Conservation (phyloP, 1,140 invertebrate species). For the Chrysopa pallens region DNA sequence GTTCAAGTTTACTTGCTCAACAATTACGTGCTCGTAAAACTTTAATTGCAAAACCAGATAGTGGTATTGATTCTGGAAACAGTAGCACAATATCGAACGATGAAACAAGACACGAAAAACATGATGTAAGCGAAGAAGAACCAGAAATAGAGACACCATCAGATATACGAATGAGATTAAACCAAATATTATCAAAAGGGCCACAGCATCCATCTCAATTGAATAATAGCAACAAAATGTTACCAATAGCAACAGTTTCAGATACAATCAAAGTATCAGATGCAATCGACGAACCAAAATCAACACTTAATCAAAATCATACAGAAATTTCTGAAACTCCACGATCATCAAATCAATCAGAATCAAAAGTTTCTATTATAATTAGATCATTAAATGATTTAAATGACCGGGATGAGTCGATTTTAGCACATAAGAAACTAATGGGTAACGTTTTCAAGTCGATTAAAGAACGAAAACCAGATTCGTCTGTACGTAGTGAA, state of each 20-base stretch:
- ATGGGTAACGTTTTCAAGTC: not conserved
- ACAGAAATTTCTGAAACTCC: not conserved
- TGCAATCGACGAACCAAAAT: not conserved
- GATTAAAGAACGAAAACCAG: not conserved
- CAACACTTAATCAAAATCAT: not conserved
- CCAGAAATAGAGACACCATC: no score
- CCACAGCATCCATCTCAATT: no score
- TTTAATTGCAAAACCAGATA: not conserved
- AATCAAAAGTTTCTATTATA: not conserved
- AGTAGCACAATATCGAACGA: no score
- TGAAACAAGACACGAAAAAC: no score
- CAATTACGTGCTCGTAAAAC: not conserved
- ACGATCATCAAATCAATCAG: not conserved
- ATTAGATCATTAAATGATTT: not conserved
- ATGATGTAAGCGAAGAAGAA: no score
- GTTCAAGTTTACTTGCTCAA: not conserved
- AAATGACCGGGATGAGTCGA: not conserved
- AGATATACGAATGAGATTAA: no score
- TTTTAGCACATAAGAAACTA: not conserved
- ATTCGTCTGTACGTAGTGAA: not conserved
- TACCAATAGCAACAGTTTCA: no score
- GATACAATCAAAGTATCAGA: not conserved
- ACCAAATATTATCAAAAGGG: no score
- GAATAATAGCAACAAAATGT: no score
- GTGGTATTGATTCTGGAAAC: no score